Conservation (phyloP, 1,140 invertebrate genomes). For the Eufriesea mexicana region DNA sequence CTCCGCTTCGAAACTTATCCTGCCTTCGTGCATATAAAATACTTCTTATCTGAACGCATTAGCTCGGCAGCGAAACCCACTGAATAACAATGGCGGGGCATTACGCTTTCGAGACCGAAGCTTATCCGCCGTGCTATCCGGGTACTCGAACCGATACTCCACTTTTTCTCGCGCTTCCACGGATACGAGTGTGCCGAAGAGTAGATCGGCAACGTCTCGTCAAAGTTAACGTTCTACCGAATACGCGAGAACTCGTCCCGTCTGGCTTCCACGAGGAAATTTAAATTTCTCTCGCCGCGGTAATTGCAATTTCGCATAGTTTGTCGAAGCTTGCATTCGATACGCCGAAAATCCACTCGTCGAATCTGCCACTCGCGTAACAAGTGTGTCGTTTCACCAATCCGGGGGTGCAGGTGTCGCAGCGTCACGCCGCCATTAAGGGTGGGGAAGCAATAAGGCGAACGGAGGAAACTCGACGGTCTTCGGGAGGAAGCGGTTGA, state of each 20-base stretch:
- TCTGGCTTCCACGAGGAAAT: neutral
- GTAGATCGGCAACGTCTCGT: neutral
- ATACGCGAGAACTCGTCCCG: neutral
- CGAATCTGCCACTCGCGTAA: neutral
- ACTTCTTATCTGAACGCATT: constrained; percentile 59
- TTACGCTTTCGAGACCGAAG: constrained; percentile 41
- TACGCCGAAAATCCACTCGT: neutral
- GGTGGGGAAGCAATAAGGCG: neutral
- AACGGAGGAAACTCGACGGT: neutral
- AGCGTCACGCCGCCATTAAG: neutral
- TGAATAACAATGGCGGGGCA: constrained; percentile 65
- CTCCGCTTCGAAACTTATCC: constrained; percentile 45
- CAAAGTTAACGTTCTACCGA: neutral
- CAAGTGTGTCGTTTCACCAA: neutral
- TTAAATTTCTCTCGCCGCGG: neutral
- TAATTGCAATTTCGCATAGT: neutral
- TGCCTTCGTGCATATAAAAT: constrained; percentile 56
- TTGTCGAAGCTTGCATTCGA: no score
- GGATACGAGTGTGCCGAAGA: neutral
- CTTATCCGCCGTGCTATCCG: constrained; percentile 40
- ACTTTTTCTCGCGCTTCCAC: constrained; percentile 6
- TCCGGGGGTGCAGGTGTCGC: neutral
- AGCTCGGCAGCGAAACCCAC: constrained; percentile 50
- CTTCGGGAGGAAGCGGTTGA: neutral
- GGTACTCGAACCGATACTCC: constrained; percentile 17